Evolutionary conservation across 2,113 vertebrate species (phyloP).

Genomic region (Aegithalos caudatus): DNA sequence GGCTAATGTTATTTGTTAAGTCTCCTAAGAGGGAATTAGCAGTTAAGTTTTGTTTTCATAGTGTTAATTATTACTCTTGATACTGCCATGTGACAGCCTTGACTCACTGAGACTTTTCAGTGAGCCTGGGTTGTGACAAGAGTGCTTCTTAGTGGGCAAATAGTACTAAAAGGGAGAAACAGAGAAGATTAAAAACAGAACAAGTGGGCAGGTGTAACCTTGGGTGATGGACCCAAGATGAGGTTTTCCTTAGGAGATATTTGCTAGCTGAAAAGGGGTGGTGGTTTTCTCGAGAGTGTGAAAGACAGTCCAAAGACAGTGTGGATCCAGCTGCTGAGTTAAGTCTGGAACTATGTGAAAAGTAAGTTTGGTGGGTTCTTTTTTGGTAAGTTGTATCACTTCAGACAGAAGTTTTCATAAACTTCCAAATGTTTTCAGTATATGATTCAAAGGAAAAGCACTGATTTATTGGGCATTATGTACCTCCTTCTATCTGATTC

Average conservation of each 20-base stretch:
- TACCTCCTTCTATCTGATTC: neutral
- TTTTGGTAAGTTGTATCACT: neutral
- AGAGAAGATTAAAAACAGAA: neutral
- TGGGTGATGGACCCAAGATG: neutral
- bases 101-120: neutral
- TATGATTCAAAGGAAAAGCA: neutral
- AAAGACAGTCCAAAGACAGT: neutral
- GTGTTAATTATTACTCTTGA: neutral
- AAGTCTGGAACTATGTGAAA: neutral
- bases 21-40: neutral
- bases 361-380: rapidly evolving
- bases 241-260: neutral
- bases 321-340: neutral
- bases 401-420: neutral
- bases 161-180: neutral
- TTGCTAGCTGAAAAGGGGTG: neutral
- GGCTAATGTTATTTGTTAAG: constrained; percentile 43
- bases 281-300: neutral
- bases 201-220: rapidly evolving
- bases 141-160: neutral
- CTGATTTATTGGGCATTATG: neutral
- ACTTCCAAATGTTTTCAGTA: neutral
- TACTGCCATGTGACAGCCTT: neutral
- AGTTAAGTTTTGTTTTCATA: constrained; percentile 36
- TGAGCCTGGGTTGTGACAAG: neutral